phyloP scores from a whole-genome alignment of 2,113 vertebrate species.

The Acanthisitta chloris region DNA sequence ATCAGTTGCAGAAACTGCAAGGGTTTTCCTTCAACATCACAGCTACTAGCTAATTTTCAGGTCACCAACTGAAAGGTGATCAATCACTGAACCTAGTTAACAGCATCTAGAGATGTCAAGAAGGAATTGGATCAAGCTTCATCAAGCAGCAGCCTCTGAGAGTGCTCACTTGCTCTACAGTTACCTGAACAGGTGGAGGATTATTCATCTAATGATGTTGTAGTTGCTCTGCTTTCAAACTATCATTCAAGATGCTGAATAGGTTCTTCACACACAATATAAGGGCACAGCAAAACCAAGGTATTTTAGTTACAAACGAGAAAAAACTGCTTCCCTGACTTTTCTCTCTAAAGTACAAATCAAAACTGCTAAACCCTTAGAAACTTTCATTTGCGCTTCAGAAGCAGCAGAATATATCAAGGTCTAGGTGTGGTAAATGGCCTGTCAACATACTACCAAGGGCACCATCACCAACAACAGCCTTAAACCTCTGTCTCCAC shows the following conservation, averaged over 20 bases:
- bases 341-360: neutral
- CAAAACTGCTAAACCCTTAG: neutral
- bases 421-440: neutral
- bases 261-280: neutral
- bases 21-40: neutral
- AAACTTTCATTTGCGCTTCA: neutral
- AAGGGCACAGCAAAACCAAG: neutral
- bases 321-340: neutral
- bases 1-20: neutral
- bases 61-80: neutral
- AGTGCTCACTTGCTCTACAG: neutral
- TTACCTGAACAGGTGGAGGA: neutral
- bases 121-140: neutral
- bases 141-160: neutral
- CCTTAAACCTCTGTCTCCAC: neutral
- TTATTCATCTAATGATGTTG: neutral
- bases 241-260: rapidly evolving
- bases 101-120: neutral
- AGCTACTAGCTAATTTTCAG: neutral
- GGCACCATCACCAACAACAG: neutral
- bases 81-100: neutral
- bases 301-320: neutral
- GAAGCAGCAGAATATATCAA: neutral
- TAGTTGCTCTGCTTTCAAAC: neutral
- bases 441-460: neutral